Conservation (phyloP, 2,797 vertebrate species). For the Lithobates sylvaticus region DNA sequence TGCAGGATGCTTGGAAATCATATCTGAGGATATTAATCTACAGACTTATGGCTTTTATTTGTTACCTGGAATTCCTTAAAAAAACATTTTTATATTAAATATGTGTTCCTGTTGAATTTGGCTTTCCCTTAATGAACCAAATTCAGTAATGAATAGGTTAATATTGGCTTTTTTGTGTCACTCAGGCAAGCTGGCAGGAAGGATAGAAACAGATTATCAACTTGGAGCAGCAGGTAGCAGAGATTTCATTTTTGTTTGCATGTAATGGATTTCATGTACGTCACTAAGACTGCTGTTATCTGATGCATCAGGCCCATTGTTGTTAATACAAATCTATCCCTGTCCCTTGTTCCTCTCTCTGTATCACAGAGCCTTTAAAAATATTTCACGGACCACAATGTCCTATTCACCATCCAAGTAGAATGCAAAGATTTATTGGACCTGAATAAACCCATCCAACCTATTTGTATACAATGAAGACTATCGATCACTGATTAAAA, state of each 20-base stretch:
- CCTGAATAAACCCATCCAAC: background rate
- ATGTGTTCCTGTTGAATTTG: background rate
- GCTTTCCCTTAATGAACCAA: constrained; percentile 5
- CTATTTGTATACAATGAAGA: constrained; percentile 18
- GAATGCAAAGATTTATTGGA: background rate
- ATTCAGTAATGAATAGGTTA: constrained; percentile 47
- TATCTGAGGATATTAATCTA: too few species aligned
- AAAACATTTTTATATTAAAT: too few species aligned
- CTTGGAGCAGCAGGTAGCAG: background rate
- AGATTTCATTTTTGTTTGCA: constrained; percentile 43
- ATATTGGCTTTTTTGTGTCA: constrained; percentile 57
- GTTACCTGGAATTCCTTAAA: too few species aligned
- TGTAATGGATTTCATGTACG: constrained; percentile 46
- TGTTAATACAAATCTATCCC: constrained; percentile 29
- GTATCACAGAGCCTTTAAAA: constrained; percentile 24
- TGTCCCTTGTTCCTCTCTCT: background rate
- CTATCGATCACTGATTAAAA: constrained; percentile 17
- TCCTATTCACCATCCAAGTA: background rate
- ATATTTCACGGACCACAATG: background rate
- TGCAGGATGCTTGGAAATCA: too few species aligned
- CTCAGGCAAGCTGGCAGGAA: background rate
- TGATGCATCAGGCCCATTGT: constrained; percentile 20
- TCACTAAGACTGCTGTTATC: constrained; percentile 31
- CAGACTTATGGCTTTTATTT: too few species aligned
- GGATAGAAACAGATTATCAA: constrained; percentile 19